A percentile compares a stretch with the other conserved stretches of the same genome.
These are phyloP conservation scores for Druon quercuslanigerum DNA, from an alignment of 1,140 invertebrate genomes.

Conservation along the genomic window DNA sequence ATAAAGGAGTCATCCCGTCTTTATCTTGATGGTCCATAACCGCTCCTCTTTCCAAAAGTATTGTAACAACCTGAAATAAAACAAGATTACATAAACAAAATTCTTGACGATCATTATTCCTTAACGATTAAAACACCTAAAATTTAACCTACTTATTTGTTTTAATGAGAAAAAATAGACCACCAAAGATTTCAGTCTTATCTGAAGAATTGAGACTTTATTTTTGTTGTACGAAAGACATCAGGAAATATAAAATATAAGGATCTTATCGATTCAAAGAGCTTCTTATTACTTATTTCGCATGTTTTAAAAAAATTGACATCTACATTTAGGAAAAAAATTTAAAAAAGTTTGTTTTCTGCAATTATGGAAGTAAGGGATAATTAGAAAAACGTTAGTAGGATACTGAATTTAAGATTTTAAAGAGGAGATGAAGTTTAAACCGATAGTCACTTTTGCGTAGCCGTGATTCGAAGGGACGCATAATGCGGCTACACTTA, in stretches of 20 bases:
- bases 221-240: not conserved
- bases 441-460: slow-evolving; percentile 76
- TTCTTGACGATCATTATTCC: not conserved
- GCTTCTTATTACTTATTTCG: too few species aligned
- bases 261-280: too few species aligned
- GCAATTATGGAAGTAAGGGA: not conserved
- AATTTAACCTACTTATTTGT: too few species aligned
- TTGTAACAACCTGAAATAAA: slow-evolving; percentile 78
- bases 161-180: too few species aligned
- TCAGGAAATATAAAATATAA: too few species aligned
- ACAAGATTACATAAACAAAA: slow-evolving; percentile 17
- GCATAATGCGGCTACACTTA: slow-evolving; percentile 94
- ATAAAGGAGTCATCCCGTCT: slow-evolving; percentile 93
- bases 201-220: too few species aligned
- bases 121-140: too few species aligned
- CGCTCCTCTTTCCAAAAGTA: slow-evolving; percentile 90
- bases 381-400: slow-evolving; percentile 4
- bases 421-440: not conserved
- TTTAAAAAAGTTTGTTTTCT: too few species aligned
- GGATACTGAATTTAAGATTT: not conserved
- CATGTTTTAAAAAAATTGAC: too few species aligned
- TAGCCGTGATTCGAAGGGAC: slow-evolving; percentile 89
- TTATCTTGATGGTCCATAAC: slow-evolving; percentile 92
- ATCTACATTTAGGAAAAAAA: too few species aligned
- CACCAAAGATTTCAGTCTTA: too few species aligned